Conservation (phyloP, 2,113 vertebrate species). For the Oenanthe oenanthe region DNA sequence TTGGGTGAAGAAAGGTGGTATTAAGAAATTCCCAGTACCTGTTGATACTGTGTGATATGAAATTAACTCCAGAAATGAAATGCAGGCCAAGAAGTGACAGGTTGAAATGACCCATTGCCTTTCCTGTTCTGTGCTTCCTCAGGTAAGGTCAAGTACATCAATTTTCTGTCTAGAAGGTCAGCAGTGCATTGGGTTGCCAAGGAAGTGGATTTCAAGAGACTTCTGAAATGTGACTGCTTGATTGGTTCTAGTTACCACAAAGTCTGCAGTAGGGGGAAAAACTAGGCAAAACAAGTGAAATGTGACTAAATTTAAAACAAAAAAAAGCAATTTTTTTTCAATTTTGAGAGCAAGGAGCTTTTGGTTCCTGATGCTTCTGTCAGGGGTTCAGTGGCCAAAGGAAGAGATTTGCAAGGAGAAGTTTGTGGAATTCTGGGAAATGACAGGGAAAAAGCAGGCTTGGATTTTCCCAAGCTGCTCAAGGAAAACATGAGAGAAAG, state of each 20-base stretch:
- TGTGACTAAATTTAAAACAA: neutral
- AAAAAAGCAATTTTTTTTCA: neutral
- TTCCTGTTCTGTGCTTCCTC: neutral
- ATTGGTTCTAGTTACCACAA: constrained; percentile 12
- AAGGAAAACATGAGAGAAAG: no score
- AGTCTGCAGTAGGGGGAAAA: neutral
- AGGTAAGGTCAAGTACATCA: neutral
- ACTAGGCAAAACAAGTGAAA: neutral
- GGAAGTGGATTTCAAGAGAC: constrained; percentile 22
- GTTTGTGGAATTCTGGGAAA: neutral
- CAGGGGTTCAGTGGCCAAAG: neutral
- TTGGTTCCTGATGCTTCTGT: neutral
- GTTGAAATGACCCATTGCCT: neutral
- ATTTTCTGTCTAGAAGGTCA: constrained; percentile 43
- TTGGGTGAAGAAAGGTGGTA: neutral
- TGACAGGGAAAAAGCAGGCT: no score
- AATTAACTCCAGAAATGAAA: neutral
- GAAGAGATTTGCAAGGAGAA: neutral
- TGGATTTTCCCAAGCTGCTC: no score
- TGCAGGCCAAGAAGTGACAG: neutral
- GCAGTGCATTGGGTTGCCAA: constrained; percentile 30
- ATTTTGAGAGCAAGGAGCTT: accelerated
- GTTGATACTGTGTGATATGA: neutral
- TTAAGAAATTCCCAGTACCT: neutral
- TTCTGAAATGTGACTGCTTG: constrained; percentile 1